A percentile compares a stretch with the other conserved stretches of the same genome.
Conservation (phyloP, 2,113 vertebrate genomes). For the Nothocercus nigrocapillus region DNA sequence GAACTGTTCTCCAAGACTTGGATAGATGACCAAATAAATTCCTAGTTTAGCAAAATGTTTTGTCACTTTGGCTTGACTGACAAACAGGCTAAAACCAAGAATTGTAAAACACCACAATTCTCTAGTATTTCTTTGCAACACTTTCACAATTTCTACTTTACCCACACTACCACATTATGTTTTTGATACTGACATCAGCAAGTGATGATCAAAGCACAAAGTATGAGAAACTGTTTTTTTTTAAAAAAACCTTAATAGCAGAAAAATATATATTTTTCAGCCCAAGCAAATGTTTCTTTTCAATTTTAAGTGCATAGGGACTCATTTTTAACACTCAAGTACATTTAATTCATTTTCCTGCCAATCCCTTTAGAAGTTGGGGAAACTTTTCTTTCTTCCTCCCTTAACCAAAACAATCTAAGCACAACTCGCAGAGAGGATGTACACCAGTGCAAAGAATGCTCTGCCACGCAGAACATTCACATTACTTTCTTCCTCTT, state of each 20-base stretch:
- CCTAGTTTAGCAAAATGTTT: not conserved
- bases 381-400: not conserved
- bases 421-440: not conserved
- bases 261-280: not conserved
- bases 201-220: not conserved
- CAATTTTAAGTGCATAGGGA: not conserved
- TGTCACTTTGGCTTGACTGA: not conserved
- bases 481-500: not conserved
- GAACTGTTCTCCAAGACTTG: not conserved
- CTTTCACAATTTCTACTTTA: not conserved
- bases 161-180: not conserved
- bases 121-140: not conserved
- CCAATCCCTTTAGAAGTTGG: not conserved
- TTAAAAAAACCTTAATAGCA: too few species aligned
- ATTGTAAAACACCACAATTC: not conserved
- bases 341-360: not conserved
- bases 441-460: not conserved
- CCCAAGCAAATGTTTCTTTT: not conserved
- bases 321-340: not conserved
- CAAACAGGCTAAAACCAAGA: not conserved
- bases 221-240: rapidly evolving
- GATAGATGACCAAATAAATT: not conserved
- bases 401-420: not conserved
- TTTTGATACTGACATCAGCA: not conserved
- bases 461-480: not conserved